Percentiles rank a stretch among this genome's conserved stretches.
Evolutionary conservation across 2,113 vertebrate genomes (phyloP).

Genomic region (Pygoscelis adeliae): DNA sequence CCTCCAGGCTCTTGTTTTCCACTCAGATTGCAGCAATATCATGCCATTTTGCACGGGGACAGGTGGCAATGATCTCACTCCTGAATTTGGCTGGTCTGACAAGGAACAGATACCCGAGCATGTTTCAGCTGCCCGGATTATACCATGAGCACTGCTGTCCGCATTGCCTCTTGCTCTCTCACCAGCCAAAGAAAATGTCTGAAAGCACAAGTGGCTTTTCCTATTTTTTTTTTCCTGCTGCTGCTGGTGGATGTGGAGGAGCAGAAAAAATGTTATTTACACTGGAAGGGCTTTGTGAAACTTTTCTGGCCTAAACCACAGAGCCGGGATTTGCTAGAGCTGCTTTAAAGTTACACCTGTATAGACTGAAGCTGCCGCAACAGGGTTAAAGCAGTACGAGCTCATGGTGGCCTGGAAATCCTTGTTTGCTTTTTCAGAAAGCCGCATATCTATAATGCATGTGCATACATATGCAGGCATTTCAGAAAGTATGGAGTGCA

Average conservation of each 20-base stretch:
- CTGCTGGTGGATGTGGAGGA: not conserved
- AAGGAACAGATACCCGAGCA: accelerated
- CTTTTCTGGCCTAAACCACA: not conserved
- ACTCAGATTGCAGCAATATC: accelerated
- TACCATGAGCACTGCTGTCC: accelerated
- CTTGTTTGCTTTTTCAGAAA: not conserved
- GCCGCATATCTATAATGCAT: accelerated
- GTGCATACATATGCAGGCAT: not conserved
- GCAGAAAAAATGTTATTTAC: not conserved
- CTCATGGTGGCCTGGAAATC: not conserved
- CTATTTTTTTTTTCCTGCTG: not conserved
- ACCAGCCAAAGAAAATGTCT: not conserved
- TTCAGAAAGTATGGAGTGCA: not conserved
- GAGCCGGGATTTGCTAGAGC: not conserved
- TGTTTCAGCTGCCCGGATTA: not conserved
- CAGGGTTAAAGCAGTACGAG: not conserved
- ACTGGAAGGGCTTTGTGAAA: not conserved
- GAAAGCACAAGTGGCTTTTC: not conserved
- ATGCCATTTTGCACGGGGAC: not conserved
- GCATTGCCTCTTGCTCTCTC: not conserved
- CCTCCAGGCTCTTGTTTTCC: not conserved
- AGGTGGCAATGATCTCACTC: not conserved
- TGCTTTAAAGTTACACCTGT: not conserved
- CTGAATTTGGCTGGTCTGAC: not conserved
- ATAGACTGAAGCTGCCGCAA: not conserved